Evolutionary conservation across 2,888 invertebrate species (phyloP).

Genomic region (Drosophila acutilabella): DNA sequence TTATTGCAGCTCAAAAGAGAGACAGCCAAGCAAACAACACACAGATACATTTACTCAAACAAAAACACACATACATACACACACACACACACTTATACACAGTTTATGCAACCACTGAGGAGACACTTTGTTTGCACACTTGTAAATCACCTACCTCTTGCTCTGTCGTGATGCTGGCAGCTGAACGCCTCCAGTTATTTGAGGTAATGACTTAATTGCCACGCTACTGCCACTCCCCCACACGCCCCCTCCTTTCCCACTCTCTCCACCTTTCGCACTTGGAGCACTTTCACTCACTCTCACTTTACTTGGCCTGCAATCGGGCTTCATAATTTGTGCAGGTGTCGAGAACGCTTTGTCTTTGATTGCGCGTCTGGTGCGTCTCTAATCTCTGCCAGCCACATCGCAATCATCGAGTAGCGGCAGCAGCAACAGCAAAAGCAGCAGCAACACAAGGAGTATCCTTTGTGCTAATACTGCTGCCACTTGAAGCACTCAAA

Average conservation of each 20-base stretch:
- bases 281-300: conserved; percentile 17
- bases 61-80: conserved; percentile 17
- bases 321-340: conserved; percentile 75
- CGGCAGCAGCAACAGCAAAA: conserved; percentile 1
- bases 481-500: conserved; percentile 44
- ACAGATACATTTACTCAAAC: conserved; percentile 23
- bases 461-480: conserved; percentile 52
- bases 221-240: conserved; percentile 37
- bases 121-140: conserved; percentile 74
- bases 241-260: background rate
- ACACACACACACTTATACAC: conserved; percentile 21
- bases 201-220: conserved; percentile 80
- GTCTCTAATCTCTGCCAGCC: conserved; percentile 77
- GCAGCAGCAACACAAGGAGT: conserved; percentile 10
- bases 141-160: conserved; percentile 71
- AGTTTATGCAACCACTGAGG: conserved; percentile 61
- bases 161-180: conserved; percentile 5
- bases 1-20: conserved; percentile 72
- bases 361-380: conserved; percentile 71
- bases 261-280: background rate
- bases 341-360: conserved; percentile 76
- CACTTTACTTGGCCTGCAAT: conserved; percentile 42
- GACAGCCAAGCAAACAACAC: conserved; percentile 49
- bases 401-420: conserved; percentile 53
- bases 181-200: conserved; percentile 64